Conservation (phyloP, 2,797 vertebrate genomes). For the Galagoides demidoff region DNA sequence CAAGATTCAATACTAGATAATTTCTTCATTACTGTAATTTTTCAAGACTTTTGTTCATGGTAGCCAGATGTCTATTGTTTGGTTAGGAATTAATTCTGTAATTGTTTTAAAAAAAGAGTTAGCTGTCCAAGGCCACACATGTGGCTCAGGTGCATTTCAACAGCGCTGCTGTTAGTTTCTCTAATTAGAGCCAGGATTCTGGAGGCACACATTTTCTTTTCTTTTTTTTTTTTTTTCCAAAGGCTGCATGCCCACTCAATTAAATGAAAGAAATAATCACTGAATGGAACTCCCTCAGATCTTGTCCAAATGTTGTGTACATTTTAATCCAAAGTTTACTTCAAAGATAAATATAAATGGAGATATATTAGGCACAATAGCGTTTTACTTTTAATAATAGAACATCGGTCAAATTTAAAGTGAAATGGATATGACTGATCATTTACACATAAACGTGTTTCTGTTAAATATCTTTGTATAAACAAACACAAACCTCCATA, state of each 20-base stretch:
- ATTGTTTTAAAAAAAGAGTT: slow-evolving; percentile 73
- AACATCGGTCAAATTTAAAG: slow-evolving; percentile 52
- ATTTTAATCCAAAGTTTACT: background rate
- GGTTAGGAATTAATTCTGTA: slow-evolving; percentile 76
- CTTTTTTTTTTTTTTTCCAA: background rate
- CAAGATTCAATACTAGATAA: background rate
- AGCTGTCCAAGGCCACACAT: slow-evolving; percentile 65
- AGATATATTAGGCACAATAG: background rate
- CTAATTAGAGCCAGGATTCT: slow-evolving; percentile 72
- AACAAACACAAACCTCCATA: background rate
- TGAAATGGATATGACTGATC: background rate
- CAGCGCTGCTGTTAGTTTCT: slow-evolving; percentile 60
- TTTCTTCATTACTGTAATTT: slow-evolving; percentile 48
- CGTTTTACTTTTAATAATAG: background rate
- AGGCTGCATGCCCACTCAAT: slow-evolving; percentile 5
- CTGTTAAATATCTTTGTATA: background rate
- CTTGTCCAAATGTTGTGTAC: background rate
- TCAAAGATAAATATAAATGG: slow-evolving; percentile 3
- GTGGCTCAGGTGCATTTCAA: slow-evolving; percentile 78
- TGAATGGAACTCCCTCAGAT: background rate
- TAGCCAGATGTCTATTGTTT: slow-evolving; percentile 79
- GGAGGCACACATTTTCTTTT: background rate
- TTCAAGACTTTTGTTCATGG: slow-evolving; percentile 64
- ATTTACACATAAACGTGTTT: background rate
- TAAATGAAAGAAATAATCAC: slow-evolving; percentile 36